Conservation (phyloP, 2,797 vertebrate species). For the Galago senegalensis region DNA sequence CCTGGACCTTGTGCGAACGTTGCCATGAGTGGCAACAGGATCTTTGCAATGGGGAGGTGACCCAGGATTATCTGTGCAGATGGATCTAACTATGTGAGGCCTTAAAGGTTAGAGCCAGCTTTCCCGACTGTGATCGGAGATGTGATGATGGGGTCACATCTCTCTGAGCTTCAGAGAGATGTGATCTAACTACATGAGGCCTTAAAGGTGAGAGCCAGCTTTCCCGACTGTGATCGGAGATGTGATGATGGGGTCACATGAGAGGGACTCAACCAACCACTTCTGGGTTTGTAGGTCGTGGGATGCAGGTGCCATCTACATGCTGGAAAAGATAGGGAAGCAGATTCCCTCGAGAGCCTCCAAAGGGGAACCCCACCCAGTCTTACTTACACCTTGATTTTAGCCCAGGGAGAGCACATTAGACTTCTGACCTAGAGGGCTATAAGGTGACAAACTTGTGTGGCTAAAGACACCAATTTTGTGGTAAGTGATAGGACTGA, state of each 20-base stretch:
- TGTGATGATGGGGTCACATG: not conserved
- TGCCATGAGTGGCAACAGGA: not conserved
- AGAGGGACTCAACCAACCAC: not conserved
- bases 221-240: not conserved
- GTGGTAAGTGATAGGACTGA: not conserved
- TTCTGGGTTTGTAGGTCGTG: not conserved
- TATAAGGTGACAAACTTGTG: not conserved
- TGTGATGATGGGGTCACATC: not conserved
- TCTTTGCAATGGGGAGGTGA: not conserved
- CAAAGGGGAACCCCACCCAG: not conserved
- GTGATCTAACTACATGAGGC: no score
- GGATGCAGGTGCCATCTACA: not conserved
- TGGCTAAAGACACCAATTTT: not conserved
- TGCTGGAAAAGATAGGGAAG: not conserved
- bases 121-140: not conserved
- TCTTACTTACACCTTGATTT: not conserved
- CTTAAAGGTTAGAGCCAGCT: not conserved
- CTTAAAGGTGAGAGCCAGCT: not conserved
- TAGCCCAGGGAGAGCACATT: not conserved
- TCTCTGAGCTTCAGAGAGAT: not conserved
- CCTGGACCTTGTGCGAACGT: not conserved
- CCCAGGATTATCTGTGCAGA: not conserved
- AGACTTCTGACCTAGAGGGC: not conserved
- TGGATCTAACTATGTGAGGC: not conserved
- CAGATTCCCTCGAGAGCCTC: not conserved